Conservation (phyloP, 2,888 invertebrate species). For the Patella pellucida region DNA sequence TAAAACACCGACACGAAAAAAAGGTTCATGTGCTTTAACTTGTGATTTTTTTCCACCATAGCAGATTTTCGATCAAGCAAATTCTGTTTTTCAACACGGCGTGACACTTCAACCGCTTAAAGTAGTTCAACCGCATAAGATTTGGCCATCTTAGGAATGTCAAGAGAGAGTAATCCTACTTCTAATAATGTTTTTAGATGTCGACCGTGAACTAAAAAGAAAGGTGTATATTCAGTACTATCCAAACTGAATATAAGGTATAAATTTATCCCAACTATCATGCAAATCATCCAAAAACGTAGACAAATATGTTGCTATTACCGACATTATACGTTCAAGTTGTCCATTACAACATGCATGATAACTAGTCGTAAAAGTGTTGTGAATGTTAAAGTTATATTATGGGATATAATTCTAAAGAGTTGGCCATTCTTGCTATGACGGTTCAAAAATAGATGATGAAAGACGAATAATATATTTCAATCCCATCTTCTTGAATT, state of each 20-base stretch:
- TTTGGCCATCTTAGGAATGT: background rate
- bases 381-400: conserved; percentile 19
- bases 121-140: conserved; percentile 2
- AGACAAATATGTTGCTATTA: background rate
- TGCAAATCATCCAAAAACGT: background rate
- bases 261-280: background rate
- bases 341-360: conserved; percentile 23
- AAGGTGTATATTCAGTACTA: conserved; percentile 1
- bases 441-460: too few species aligned
- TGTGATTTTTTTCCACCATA: background rate
- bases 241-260: background rate
- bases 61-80: background rate
- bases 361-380: conserved; percentile 21
- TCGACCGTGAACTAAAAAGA: conserved; percentile 6
- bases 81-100: background rate
- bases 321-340: conserved; percentile 5
- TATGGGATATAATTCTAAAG: too few species aligned
- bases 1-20: background rate
- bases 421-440: too few species aligned
- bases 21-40: conserved; percentile 5
- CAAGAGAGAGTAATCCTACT: background rate
- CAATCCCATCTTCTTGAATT: too few species aligned
- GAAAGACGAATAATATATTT: too few species aligned
- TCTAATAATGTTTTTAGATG: background rate
- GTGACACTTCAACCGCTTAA: conserved; percentile 1